Percentiles rank a stretch among this genome's conserved stretches.
phyloP scores from a whole-genome alignment of 2,113 vertebrate genomes.

The Cyphomyrus discorhynchus region DNA sequence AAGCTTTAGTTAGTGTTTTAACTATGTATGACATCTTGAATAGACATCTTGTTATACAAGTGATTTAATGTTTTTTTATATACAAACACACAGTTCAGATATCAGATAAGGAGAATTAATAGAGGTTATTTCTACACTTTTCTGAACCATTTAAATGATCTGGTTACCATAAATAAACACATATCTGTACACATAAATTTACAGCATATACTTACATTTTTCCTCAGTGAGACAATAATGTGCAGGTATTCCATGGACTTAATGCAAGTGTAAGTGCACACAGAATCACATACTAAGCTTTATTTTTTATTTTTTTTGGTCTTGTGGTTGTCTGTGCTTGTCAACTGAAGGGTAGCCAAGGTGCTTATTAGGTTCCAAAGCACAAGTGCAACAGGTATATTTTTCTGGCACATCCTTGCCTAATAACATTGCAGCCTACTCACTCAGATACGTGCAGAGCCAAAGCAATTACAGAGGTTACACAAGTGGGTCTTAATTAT shows the following conservation, averaged over 20 bases:
- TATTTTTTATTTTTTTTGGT: not conserved
- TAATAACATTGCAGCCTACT: not conserved
- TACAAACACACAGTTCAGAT: not conserved
- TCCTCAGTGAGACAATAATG: not conserved
- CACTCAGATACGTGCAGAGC: not conserved
- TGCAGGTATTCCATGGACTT: not conserved
- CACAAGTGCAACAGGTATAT: not conserved
- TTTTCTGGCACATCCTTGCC: not conserved
- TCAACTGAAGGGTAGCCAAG: not conserved
- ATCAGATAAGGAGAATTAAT: not conserved
- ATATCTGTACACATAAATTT: not conserved
- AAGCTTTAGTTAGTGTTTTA: not conserved
- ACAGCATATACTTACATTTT: not conserved
- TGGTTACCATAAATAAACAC: not conserved
- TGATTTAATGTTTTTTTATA: not conserved
- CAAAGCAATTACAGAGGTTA: not conserved
- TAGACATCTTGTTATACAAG: not conserved
- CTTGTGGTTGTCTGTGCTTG: not conserved
- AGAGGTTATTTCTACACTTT: not conserved
- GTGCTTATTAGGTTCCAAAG: conserved; percentile 1
- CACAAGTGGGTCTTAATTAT: conserved; percentile 5
- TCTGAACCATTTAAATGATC: not conserved
- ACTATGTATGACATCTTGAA: not conserved
- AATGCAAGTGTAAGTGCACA: not conserved
- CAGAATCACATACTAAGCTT: not conserved